Base-by-base conservation (phyloP, 2,888 invertebrate genomes). In the Orthonychiurus folsomi region DNA sequence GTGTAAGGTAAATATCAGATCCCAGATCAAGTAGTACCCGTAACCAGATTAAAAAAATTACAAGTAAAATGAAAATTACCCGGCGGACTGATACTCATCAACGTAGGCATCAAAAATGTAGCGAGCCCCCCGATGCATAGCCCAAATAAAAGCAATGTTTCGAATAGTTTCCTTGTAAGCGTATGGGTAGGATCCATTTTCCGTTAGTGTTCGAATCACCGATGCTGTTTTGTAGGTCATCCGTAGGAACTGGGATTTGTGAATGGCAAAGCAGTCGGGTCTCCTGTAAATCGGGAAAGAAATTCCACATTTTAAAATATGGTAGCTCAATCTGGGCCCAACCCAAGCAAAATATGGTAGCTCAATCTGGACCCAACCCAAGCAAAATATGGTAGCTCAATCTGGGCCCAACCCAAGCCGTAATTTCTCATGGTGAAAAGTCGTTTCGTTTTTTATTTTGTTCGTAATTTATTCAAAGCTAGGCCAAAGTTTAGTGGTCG, bases 81-180 rank as follows among this genome's bases (percentile, higher is more conserved):
- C 67, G 27, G 70, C 70, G 18, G 69, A 66, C 27, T 67, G 66
- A 54, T 73, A 73, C 50, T 73, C 73, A 47, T 73, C 71, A 20
- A 73, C 69, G 55, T 74, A 74, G 3, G 74, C 73, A 61, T 74
- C 74, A 66, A 74, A 74, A 23, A 74, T 68, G 66, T 70, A 73
- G 12, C 74, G 70, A 52, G 74, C 74, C 25, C 74, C 74, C 18
- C 74, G 73, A 53, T 74, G 74, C 50, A 74, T 73, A 24, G 74
- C 74, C 68, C 73, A 74, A n/a, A 74, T 69, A 60, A 69, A 74
- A 23, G 73, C 74, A n/a, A 73, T 63, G 63, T 74, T 74, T 56
- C 74, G 62, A 1, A 71, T 69, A 15, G 73, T 63, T 60, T 72
- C 73, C 59, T 69, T 69, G 61, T 71, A 73, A 15, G 66, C 66